These are phyloP conservation scores for Austrofundulus limnaeus DNA, from an alignment of 2,113 vertebrate species.

Conservation along the genomic window DNA sequence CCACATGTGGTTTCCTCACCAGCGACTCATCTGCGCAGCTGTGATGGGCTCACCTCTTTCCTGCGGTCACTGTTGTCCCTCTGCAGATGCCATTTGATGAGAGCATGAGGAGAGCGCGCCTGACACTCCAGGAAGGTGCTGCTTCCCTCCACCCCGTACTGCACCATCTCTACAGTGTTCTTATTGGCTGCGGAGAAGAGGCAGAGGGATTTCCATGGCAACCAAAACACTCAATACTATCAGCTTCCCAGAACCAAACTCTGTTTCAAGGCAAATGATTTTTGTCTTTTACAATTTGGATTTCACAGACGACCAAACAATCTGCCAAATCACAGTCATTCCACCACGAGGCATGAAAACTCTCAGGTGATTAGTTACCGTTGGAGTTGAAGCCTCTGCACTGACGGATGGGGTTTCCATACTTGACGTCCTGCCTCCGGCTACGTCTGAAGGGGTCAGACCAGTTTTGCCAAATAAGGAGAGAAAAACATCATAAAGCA, in stretches of 20 bases:
- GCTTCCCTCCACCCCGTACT: slow-evolving; percentile 95
- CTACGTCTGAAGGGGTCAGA: slow-evolving; percentile 80
- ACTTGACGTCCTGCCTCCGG: slow-evolving; percentile 85
- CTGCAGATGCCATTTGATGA: slow-evolving; percentile 94
- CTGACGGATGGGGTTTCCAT: slow-evolving; percentile 85
- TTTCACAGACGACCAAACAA: no score
- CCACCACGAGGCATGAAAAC: no score
- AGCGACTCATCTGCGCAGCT: neutral
- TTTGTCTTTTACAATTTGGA: neutral
- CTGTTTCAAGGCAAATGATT: neutral
- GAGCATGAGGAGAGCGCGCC: slow-evolving; percentile 92
- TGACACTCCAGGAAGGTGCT: slow-evolving; percentile 96
- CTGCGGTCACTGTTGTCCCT: slow-evolving; percentile 93
- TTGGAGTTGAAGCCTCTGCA: slow-evolving; percentile 87
- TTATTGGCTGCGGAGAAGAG: slow-evolving; percentile 88
- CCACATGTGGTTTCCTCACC: neutral
- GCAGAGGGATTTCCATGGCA: slow-evolving; percentile 47
- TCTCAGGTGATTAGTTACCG: slow-evolving; percentile 73
- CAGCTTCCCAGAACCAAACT: slow-evolving; percentile 10
- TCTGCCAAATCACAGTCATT: no score
- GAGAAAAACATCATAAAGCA: slow-evolving; percentile 73
- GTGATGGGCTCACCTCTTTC: slow-evolving; percentile 86
- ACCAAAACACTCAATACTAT: slow-evolving; percentile 51
- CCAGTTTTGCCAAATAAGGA: slow-evolving; percentile 71
- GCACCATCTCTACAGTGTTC: slow-evolving; percentile 87